Base-by-base conservation (phyloP, 2,888 invertebrate genomes). In the Mamestra brassicae region DNA sequence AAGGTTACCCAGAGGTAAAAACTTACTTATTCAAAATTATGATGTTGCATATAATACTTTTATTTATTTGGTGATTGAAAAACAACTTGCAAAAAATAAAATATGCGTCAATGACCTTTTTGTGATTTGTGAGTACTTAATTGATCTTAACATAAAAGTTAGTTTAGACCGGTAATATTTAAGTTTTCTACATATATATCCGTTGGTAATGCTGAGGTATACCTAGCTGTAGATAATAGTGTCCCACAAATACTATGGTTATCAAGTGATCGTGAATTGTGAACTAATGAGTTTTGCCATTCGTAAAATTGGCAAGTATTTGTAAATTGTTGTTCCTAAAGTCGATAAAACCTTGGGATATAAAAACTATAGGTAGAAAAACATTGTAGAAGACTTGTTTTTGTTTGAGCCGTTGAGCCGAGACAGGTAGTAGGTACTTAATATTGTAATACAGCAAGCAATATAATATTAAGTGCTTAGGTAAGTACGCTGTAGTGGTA, bases 61-160 rank as follows among this genome's bases (percentile, higher is more conserved):
- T 50, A n/a, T 42, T 36, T 42, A 15, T 50, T 45, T 7, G 8
- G n/a, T 5, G 5, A 74, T 64, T 50, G 2, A 77, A 47, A 55
- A 13, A 13, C 15, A 7, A 3, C 6, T 63, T 3, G 6, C 0
- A 47, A 7, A 78, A 50, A 45, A 52, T 0, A 17, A 36, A 55
- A 34, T 13, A 15, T 11, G 10, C n/a, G 52, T 66, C 38, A 54
- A 6, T 63, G 58, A 67, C 57, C 75, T 72, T 36, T 58, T 26
- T 50, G 11, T 10, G 42, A 60, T 60, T 54, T 13, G 64, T 11
- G 15, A n/a, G 34, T 36, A 11, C 26, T 26, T 26, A 54, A 34
- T 42, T 52, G 26, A 0, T 26, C 26, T 26, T 26, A 26, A 26
- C 0, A 26, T 26, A 26, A 6, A 38, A 11, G 47, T n/a, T 52